Base-by-base conservation (phyloP, 2,113 vertebrate species). In the Melospiza melodia region DNA sequence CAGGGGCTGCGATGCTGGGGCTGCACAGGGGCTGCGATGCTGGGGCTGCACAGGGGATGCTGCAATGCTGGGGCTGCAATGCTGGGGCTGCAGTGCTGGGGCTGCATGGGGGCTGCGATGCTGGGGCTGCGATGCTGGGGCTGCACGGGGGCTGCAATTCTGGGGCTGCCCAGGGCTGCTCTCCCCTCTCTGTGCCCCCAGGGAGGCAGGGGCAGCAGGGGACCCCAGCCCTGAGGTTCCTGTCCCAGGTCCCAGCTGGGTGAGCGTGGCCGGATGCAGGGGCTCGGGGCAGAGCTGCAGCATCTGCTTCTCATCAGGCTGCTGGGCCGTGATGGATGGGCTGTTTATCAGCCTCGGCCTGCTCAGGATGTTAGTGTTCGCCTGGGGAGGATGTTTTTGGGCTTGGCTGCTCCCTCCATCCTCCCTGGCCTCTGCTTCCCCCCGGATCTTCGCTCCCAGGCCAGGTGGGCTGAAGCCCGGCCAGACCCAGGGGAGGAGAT, bases 351-450 rank as follows among this genome's bases (percentile, higher is more conserved):
- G 21, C 28, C 76, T 41, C 62, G 15, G 94, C 97, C 86, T 87
- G 83, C 97, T 98, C 98, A 98, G 98, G 97, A 98, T 98, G 97
- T 98, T 95, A 89, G 86, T 87, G 95, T 95, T 97, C 31, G 69
- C 79, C 91, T 62, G 80, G 49, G 4, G 91, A 94, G 52, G 87
- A 81, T 74, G 15, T 82, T 96, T 94, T 92, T 69, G 91, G 96
- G 80, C 87, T 78, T 1, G 1, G 61, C 88, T 0, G 6, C 71
- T 95, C 72, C 41, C 25, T 94, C 87, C 69, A 25, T 58, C 89
- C 83, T 28, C 71, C 62, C 22, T 77, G 39, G 44, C 74, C 77
- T 55, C 19, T 31, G 37, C 72, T 87, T 90, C 87, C 92, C 78
- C 82, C 58, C 3, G 3, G 76, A 73, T 58, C 48, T 52, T 49